phyloP scores from a whole-genome alignment of 1,140 invertebrate species.

The Lucilia sericata region DNA sequence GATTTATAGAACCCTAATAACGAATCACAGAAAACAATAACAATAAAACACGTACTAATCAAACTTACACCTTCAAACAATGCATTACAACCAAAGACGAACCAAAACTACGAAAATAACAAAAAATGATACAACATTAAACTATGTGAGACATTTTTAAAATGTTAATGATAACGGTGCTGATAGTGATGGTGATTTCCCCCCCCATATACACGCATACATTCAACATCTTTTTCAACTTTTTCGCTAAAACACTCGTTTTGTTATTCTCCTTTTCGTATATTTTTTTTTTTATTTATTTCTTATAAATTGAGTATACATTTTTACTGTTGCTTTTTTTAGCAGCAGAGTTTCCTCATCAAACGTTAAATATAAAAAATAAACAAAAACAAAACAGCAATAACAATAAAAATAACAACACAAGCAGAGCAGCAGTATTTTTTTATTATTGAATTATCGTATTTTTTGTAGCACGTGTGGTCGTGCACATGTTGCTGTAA shows the following conservation, averaged over 20 bases:
- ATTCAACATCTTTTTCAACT: background rate
- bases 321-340: background rate
- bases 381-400: background rate
- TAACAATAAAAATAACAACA: constrained; percentile 21
- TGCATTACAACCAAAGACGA: background rate
- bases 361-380: background rate
- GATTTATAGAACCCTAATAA: background rate
- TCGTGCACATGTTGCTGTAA: constrained; percentile 65
- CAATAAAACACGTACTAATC: background rate
- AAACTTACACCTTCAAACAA: too few species aligned
- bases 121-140: background rate
- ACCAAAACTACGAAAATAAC: background rate
- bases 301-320: background rate
- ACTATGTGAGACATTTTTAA: background rate
- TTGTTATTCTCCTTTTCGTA: background rate
- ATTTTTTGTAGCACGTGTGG: constrained; percentile 66
- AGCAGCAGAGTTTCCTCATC: background rate
- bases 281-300: background rate
- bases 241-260: background rate
- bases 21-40: background rate
- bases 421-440: background rate
- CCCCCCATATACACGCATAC: background rate
- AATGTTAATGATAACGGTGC: background rate
- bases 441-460: constrained; percentile 41
- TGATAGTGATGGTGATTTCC: background rate